Base-by-base conservation (phyloP, 2,888 invertebrate genomes). In the Protonemura montana region DNA sequence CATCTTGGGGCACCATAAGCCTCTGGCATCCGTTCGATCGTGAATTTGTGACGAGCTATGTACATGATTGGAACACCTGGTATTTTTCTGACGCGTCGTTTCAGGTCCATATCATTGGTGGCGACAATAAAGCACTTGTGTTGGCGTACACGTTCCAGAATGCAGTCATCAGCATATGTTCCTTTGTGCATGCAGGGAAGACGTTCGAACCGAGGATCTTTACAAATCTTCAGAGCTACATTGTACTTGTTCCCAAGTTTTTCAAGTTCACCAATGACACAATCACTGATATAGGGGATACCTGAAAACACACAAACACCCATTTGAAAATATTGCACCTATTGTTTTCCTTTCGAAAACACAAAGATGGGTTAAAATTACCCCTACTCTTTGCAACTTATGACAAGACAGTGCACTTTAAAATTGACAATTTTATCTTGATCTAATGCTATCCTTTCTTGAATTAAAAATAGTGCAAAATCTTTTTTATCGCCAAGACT, bases 71-170 rank as follows among this genome's bases (percentile, higher is more conserved):
- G 99, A 1, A 99, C 99, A 82, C 99, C 99, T 0, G 99, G 98
- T 89, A 99, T 97, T 92, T 99, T 99, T 86, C 99, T 93, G 88
- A 99, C 97, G 90, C 99, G 94, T 89, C 97, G 93, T 91, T 98
- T 98, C 87, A 99, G 93, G 91, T 99, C 99, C 91, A 97, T 98
- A 92, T 99, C 99, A 93, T 99, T 99, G 21, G 99, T 99, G 0
- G 98, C 99, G 42, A 99, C 99, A 90, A 99, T 99, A 91, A 99
- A 99, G 92, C 99, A 99, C 91, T 99, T 99, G 91, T 99, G 99
- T 94, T 99, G 91, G 87, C 91, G 90, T 0, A 99, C 96, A 89
- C 99, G 93, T 90, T 99, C 97, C 0, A 99, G 97, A 86, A 99
- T 93, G 91, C 99, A 99, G 91, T 99, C 99, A 92, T 99, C 99